A percentile compares a stretch with the other conserved stretches of the same genome.
phyloP scores from a whole-genome alignment of 2,797 vertebrate genomes.

The Leuciscus waleckii region DNA sequence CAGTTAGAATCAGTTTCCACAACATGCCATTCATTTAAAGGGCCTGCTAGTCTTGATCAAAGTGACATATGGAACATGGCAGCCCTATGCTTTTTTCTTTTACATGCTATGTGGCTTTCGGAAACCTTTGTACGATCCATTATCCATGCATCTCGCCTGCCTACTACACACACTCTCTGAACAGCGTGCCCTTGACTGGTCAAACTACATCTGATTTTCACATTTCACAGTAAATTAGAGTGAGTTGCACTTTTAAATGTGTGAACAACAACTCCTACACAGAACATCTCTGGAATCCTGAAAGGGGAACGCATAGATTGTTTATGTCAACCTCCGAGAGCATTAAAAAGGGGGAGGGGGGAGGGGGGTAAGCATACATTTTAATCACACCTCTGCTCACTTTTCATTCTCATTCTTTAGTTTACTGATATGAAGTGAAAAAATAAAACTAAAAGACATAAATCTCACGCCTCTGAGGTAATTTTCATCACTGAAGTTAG shows the following conservation, averaged over 20 bases:
- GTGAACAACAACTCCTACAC: constrained; percentile 36
- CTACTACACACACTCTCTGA: neutral
- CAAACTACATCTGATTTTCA: constrained; percentile 13
- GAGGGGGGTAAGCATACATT: neutral
- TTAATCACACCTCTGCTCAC: neutral
- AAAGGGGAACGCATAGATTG: constrained; percentile 23
- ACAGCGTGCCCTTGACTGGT: neutral
- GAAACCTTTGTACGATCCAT: constrained; percentile 18
- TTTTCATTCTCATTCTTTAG: constrained; percentile 22
- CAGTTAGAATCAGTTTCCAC: constrained; percentile 35
- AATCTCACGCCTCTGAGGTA: constrained; percentile 1
- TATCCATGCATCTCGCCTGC: neutral
- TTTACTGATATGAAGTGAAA: neutral
- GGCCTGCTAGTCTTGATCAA: constrained; percentile 29
- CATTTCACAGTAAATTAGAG: constrained; percentile 42
- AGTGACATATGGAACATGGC: constrained; percentile 21
- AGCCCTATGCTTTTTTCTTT: constrained; percentile 34
- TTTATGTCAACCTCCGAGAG: constrained; percentile 33
- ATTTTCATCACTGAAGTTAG: constrained; percentile 12
- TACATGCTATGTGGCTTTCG: constrained; percentile 24
- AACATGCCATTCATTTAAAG: neutral
- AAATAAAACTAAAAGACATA: constrained; percentile 5
- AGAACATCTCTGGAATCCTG: constrained; percentile 18
- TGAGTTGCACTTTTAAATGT: constrained; percentile 24
- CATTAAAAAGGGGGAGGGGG: constrained; percentile 19